These are phyloP conservation scores for Lasius fuliginosus DNA, from an alignment of 2,888 invertebrate species.

Conservation along the genomic window DNA sequence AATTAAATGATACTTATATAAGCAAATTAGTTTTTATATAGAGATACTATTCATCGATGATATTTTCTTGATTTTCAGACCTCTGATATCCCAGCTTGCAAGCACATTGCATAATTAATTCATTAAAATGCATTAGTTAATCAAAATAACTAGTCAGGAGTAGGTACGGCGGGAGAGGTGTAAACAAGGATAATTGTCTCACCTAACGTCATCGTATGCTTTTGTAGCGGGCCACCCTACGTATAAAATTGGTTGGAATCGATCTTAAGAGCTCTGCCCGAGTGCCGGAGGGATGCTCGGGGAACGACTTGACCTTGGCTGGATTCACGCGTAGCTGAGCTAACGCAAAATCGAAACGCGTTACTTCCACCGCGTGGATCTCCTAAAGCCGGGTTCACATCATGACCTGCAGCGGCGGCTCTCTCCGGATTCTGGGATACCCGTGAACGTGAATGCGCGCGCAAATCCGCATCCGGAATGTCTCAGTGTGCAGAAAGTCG, in stretches of 20 bases:
- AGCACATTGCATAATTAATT: conserved; percentile 11
- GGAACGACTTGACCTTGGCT: conserved; percentile 86
- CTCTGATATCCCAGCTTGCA: neutral
- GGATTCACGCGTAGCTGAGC: conserved; percentile 86
- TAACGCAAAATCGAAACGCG: conserved; percentile 86
- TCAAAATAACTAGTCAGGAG: neutral
- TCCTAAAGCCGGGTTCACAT: conserved; percentile 85
- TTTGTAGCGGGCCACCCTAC: conserved; percentile 67
- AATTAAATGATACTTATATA: neutral
- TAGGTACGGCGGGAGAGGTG: conserved; percentile 14
- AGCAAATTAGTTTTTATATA: neutral
- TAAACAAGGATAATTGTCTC: conserved; percentile 58
- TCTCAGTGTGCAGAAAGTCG: neutral
- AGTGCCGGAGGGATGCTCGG: conserved; percentile 80
- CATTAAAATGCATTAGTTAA: conserved; percentile 8
- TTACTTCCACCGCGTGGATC: conserved; percentile 86
- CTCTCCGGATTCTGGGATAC: conserved; percentile 52
- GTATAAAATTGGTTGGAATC: conserved; percentile 77
- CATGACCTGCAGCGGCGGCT: conserved; percentile 69
- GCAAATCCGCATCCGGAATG: neutral
- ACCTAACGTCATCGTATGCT: conserved; percentile 60
- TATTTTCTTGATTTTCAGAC: neutral
- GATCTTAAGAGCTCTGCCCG: conserved; percentile 75
- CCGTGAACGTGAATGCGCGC: conserved; percentile 20
- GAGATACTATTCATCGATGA: neutral